These are phyloP conservation scores for Scelioninae gen. 1 DNA, from an alignment of 2,888 invertebrate genomes.

Conservation along the genomic window DNA sequence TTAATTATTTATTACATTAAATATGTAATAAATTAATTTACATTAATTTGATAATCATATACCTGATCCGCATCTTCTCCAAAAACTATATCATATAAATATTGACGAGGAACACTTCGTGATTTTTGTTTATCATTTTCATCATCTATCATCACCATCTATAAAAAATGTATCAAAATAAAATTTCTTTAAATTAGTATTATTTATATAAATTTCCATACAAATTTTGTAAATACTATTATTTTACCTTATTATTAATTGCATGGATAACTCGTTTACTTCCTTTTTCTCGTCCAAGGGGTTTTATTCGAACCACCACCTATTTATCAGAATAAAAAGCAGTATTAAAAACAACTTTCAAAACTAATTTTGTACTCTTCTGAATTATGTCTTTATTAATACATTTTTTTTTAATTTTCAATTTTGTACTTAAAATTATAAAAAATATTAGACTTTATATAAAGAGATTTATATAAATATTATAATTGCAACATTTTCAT, in stretches of 20 bases:
- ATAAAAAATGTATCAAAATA: no score
- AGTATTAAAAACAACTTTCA: no score
- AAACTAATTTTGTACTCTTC: background rate
- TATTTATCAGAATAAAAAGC: constrained; percentile 76
- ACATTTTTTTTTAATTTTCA: no score
- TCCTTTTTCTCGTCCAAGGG: constrained; percentile 90
- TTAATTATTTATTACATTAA: no score
- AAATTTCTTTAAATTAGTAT: no score
- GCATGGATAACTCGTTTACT: constrained; percentile 89
- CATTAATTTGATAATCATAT: no score
- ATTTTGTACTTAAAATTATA: no score
- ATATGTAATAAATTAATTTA: no score
- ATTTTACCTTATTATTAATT: constrained; percentile 90
- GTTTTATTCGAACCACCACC: constrained; percentile 96
- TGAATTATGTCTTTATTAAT: no score
- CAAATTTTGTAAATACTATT: background rate
- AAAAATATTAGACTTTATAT: constrained; percentile 18
- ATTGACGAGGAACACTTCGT: constrained; percentile 90
- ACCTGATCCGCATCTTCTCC: constrained; percentile 94
- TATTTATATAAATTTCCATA: no score
- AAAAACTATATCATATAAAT: constrained; percentile 95
- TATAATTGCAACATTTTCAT: no score
- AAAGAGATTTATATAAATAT: constrained; percentile 8
- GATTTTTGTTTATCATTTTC: constrained; percentile 87
- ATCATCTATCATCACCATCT: constrained; percentile 90